Evolutionary conservation across 1,140 invertebrate species (phyloP).

Genomic region (Mizuhopecten yessoensis): DNA sequence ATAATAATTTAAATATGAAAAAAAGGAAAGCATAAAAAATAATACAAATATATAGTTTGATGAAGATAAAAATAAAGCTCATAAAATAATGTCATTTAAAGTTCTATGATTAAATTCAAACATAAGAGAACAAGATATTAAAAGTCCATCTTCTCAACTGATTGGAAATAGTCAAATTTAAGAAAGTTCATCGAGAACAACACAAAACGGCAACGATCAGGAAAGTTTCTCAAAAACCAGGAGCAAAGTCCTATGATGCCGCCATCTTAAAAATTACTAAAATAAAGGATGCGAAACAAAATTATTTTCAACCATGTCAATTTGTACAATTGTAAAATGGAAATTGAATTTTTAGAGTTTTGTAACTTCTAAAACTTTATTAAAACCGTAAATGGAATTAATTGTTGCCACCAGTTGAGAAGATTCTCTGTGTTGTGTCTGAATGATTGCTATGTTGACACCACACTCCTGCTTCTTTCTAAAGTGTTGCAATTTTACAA

Average conservation of each 20-base stretch:
- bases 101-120: not conserved
- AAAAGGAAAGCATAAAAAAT: not conserved
- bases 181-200: too few relatives aligned
- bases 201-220: too few relatives aligned
- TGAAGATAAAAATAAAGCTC: not conserved
- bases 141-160: constrained; percentile 21
- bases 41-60: not conserved
- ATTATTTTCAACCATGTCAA: not conserved
- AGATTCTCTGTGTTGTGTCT: constrained; percentile 20
- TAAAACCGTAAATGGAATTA: not conserved
- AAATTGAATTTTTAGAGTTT: not conserved
- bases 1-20: not conserved
- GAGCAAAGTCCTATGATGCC: too few relatives aligned
- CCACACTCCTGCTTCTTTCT: constrained; percentile 61
- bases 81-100: not conserved
- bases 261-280: too few relatives aligned
- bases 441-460: constrained; percentile 27
- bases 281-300: too few relatives aligned
- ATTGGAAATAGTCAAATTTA: not conserved
- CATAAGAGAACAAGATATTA: constrained; percentile 7
- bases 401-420: constrained; percentile 3
- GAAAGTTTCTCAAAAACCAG: too few relatives aligned
- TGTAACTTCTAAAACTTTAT: not conserved
- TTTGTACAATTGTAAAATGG: not conserved
- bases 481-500: constrained; percentile 71